Conservation (phyloP, 92 coral and sea anemone genomes). For the Diadumene lineata region DNA sequence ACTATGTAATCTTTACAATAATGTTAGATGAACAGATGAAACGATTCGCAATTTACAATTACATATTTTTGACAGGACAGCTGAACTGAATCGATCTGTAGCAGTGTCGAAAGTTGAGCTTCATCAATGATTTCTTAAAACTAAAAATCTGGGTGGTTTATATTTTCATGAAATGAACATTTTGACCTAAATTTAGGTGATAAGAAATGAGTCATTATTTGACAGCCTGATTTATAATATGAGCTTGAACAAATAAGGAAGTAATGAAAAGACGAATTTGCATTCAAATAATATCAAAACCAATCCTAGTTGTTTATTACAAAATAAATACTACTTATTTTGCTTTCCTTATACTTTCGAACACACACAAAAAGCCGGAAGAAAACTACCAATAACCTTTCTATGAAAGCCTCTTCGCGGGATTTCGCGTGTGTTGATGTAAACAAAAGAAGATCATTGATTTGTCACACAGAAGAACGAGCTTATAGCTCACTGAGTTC, state of each 20-base stretch:
- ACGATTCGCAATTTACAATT: too few relatives aligned
- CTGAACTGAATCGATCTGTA: too few relatives aligned
- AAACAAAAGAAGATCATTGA: constrained; percentile 19
- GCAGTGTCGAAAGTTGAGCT: too few relatives aligned
- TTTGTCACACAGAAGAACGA: background rate
- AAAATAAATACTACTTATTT: background rate
- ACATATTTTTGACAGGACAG: too few relatives aligned
- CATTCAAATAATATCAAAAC: background rate
- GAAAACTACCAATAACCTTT: background rate
- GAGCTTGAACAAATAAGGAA: background rate
- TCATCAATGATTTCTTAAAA: too few relatives aligned
- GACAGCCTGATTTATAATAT: background rate
- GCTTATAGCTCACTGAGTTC: background rate
- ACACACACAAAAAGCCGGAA: background rate
- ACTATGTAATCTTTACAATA: too few relatives aligned
- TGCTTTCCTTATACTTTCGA: background rate
- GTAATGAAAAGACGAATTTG: background rate
- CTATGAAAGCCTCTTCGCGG: background rate
- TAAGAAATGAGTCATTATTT: background rate
- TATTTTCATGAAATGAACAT: too few relatives aligned
- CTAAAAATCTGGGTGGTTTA: too few relatives aligned
- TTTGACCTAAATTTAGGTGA: too few relatives aligned
- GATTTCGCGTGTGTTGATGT: constrained; percentile 16
- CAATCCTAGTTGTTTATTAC: too few relatives aligned
- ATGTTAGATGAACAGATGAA: too few relatives aligned